Conservation (phyloP, 2,113 vertebrate species). For the Perccottus glenii region DNA sequence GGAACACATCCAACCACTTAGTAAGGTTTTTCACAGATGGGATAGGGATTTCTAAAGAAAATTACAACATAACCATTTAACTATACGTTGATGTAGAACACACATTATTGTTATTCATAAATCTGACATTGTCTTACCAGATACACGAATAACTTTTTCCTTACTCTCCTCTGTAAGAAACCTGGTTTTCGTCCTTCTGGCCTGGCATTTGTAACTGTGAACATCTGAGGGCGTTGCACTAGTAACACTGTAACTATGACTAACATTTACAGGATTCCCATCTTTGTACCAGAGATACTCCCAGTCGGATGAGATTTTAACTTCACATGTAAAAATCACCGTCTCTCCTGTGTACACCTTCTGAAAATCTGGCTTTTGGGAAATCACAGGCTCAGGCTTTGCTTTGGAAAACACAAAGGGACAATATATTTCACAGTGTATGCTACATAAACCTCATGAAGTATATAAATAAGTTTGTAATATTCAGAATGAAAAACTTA, state of each 20-base stretch:
- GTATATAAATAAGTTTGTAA: neutral
- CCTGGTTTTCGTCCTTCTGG: constrained; percentile 5
- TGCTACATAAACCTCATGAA: neutral
- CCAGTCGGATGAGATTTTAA: constrained; percentile 27
- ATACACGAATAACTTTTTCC: neutral
- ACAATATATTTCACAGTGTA: neutral
- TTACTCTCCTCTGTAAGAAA: constrained; percentile 17
- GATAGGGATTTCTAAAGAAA: constrained; percentile 45
- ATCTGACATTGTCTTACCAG: constrained; percentile 33
- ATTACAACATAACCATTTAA: neutral
- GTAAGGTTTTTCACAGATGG: constrained; percentile 13
- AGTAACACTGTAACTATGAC: fast-evolving
- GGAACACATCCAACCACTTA: constrained; percentile 55
- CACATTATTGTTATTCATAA: neutral
- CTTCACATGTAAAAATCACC: constrained; percentile 26
- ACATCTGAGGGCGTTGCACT: fast-evolving
- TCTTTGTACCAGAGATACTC: constrained; percentile 41
- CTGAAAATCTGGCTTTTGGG: constrained; percentile 5
- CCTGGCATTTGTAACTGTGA: constrained; percentile 36
- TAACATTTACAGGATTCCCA: fast-evolving
- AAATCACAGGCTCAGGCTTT: constrained; percentile 26
- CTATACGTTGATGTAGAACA: neutral
- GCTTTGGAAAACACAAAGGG: constrained; percentile 3
- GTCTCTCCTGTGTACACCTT: constrained; percentile 42
- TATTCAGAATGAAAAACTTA: constrained; percentile 7